These are phyloP conservation scores for Hemibagrus guttatus DNA, from an alignment of 2,797 vertebrate genomes.

Conservation along the genomic window DNA sequence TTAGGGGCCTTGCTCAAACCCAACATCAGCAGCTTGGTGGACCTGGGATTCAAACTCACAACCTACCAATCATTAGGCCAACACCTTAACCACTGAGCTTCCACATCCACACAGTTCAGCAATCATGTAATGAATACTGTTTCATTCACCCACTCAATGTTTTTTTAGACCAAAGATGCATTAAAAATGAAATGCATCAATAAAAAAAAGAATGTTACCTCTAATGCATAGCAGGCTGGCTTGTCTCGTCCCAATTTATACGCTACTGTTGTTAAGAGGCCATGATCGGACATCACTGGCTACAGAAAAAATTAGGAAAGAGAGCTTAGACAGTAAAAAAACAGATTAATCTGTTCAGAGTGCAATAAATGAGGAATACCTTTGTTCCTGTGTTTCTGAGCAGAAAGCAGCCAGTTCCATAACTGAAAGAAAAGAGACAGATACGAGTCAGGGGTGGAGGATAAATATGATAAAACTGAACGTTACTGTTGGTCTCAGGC, in stretches of 20 bases:
- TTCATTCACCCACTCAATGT: neutral
- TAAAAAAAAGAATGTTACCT: constrained; percentile 75
- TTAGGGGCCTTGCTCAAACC: no score
- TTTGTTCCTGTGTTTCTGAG: constrained; percentile 91
- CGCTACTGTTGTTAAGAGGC: constrained; percentile 93
- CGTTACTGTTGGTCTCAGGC: neutral
- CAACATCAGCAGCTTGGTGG: no score
- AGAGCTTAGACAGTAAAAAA: neutral
- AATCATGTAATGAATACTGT: no score
- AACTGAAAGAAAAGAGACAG: constrained; percentile 74
- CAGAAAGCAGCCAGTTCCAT: constrained; percentile 96
- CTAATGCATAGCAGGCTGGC: constrained; percentile 90
- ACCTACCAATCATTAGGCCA: no score
- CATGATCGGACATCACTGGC: constrained; percentile 96
- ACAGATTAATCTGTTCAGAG: neutral
- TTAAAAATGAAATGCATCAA: neutral
- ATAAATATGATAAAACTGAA: neutral
- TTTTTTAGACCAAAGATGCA: neutral
- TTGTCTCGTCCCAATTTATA: constrained; percentile 96
- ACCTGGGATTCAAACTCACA: no score
- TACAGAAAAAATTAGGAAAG: constrained; percentile 62
- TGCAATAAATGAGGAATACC: constrained; percentile 70
- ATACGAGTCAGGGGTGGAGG: neutral
- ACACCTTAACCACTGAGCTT: no score
- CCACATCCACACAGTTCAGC: no score